Percentiles rank a stretch among this genome's conserved stretches.
Evolutionary conservation across 2,797 vertebrate genomes (phyloP).

Genomic region (Poeciliopsis gracilis): DNA sequence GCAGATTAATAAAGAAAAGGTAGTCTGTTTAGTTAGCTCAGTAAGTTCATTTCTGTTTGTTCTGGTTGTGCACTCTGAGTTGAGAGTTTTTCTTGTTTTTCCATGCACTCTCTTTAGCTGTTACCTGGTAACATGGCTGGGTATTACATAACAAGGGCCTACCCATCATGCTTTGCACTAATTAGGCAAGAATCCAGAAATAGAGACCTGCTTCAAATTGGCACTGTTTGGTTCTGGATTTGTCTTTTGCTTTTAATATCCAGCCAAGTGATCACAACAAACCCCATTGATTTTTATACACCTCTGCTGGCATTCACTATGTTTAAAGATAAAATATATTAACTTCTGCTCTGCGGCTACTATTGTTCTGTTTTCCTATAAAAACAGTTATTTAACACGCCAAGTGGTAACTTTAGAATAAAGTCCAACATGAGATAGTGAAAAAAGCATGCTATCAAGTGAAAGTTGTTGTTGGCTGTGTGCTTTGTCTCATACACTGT

Average conservation of each 20-base stretch:
- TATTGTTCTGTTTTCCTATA: slow-evolving; percentile 19
- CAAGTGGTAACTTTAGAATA: slow-evolving; percentile 36
- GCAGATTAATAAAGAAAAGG: neutral
- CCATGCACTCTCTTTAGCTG: slow-evolving; percentile 38
- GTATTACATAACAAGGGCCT: slow-evolving; percentile 51
- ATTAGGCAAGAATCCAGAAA: slow-evolving; percentile 64
- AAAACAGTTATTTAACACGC: slow-evolving; percentile 16
- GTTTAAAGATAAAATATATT: slow-evolving; percentile 1
- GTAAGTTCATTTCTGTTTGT: slow-evolving; percentile 18
- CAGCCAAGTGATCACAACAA: slow-evolving; percentile 11
- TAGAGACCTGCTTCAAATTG: slow-evolving; percentile 55
- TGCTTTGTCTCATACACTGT: slow-evolving; percentile 88
- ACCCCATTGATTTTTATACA: neutral
- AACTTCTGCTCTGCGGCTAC: slow-evolving; percentile 7
- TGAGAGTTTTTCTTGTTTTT: slow-evolving; percentile 38
- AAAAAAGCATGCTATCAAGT: slow-evolving; percentile 65
- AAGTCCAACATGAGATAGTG: slow-evolving; percentile 22
- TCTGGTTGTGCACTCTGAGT: slow-evolving; percentile 20
- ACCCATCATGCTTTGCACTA: slow-evolving; percentile 60
- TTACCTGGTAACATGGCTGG: slow-evolving; percentile 64
- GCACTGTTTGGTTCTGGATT: slow-evolving; percentile 41
- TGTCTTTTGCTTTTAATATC: slow-evolving; percentile 26
- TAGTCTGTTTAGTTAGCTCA: neutral
- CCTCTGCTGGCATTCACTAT: neutral
- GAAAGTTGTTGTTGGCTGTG: slow-evolving; percentile 70